These are phyloP conservation scores for Manis pentadactyla DNA, from an alignment of 2,797 vertebrate species.

Conservation along the genomic window DNA sequence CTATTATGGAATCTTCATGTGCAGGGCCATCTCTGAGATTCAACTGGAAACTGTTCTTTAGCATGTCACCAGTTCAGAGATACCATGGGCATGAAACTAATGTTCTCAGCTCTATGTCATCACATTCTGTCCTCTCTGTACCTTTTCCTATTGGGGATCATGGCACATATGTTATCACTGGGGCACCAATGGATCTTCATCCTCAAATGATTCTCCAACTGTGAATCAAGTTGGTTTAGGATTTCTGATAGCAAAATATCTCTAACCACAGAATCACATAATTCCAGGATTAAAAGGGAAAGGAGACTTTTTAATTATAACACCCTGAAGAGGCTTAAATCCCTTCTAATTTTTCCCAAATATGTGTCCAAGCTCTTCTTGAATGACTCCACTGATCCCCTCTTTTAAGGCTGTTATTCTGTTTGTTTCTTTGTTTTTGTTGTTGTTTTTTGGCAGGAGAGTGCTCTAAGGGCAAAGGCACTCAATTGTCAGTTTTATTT, in stretches of 20 bases:
- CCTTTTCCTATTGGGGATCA: neutral
- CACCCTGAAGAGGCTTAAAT: neutral
- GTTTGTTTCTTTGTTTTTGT: neutral
- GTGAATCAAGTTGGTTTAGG: neutral
- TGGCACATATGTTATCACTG: neutral
- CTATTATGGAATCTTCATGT: neutral
- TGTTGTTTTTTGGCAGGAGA: neutral
- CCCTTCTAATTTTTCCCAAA: neutral
- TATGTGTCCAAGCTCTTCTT: neutral
- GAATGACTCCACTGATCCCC: neutral
- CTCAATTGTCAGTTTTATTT: neutral
- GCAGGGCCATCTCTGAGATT: neutral
- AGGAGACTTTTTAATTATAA: neutral
- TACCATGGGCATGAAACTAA: neutral
- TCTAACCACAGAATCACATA: neutral
- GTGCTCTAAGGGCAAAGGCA: fast-evolving
- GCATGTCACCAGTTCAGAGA: neutral
- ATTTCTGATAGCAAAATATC: neutral
- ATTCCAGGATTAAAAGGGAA: neutral
- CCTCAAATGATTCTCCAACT: neutral
- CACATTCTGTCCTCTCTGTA: fast-evolving
- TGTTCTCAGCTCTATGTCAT: neutral
- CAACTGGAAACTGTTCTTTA: neutral
- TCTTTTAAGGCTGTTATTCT: neutral
- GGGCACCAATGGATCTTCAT: neutral